phyloP scores from a whole-genome alignment of 2,888 invertebrate genomes.

The Limenitis camilla region DNA sequence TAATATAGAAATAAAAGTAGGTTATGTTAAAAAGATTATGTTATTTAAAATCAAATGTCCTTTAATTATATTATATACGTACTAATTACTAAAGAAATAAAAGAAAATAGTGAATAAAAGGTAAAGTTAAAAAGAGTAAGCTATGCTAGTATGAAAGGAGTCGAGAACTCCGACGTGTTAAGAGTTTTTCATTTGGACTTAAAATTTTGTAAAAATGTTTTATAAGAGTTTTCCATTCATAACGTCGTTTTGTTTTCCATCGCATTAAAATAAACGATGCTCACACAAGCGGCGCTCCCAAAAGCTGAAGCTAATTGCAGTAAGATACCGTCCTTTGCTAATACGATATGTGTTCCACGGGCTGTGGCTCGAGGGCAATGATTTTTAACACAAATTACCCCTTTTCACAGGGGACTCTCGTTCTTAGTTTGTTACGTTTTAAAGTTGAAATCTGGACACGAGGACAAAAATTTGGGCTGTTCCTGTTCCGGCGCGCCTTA shows the following conservation, averaged over 20 bases:
- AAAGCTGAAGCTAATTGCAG: slow-evolving; percentile 69
- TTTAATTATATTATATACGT: background rate
- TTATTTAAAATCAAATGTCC: background rate
- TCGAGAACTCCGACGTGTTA: slow-evolving; percentile 12
- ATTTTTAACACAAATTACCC: slow-evolving; percentile 39
- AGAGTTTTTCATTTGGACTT: slow-evolving; percentile 16
- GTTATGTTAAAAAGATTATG: slow-evolving; percentile 7
- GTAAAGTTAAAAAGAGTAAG: slow-evolving; percentile 11
- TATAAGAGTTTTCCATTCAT: slow-evolving; percentile 21
- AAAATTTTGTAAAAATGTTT: slow-evolving; percentile 20
- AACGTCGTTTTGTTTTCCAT: slow-evolving; percentile 23
- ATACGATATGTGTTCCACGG: slow-evolving; percentile 71
- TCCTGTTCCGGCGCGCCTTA: slow-evolving; percentile 49
- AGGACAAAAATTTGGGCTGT: slow-evolving; percentile 45
- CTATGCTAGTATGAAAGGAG: slow-evolving; percentile 12
- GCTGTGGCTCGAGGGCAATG: slow-evolving; percentile 44
- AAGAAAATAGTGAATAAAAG: slow-evolving; percentile 10
- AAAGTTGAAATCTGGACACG: slow-evolving; percentile 40
- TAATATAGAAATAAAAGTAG: background rate
- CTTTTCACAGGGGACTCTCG: slow-evolving; percentile 24
- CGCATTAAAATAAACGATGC: slow-evolving; percentile 25
- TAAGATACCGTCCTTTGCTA: slow-evolving; percentile 71
- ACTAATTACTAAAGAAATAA: slow-evolving; percentile 5
- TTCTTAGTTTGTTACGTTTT: slow-evolving; percentile 29
- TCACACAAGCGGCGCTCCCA: slow-evolving; percentile 49